Conservation (phyloP, 2,888 invertebrate species). For the Neocrepidodera transversa region DNA sequence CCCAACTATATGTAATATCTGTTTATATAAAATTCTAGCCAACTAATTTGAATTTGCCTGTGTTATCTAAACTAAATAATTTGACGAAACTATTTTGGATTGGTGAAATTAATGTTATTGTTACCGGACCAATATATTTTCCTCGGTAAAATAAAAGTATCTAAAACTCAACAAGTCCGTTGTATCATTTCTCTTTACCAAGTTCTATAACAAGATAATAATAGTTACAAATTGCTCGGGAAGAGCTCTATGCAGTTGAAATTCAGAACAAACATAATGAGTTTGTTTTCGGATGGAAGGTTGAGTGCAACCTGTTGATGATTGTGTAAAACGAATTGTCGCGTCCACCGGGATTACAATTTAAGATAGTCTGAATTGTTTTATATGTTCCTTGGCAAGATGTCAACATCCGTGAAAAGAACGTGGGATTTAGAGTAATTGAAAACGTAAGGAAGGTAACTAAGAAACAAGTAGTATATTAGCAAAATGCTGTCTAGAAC, state of each 20-base stretch:
- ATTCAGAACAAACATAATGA: conserved; percentile 26
- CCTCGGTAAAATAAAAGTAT: neutral
- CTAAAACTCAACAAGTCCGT: neutral
- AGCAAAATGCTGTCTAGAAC: neutral
- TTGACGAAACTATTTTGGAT: too few relatives aligned
- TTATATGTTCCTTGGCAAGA: conserved; percentile 29
- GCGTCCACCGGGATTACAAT: conserved; percentile 32
- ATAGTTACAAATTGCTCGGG: conserved; percentile 29
- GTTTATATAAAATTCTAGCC: too few relatives aligned
- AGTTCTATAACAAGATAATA: conserved; percentile 30
- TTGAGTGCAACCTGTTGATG: conserved; percentile 31
- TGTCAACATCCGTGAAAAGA: conserved; percentile 21
- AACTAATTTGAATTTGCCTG: too few relatives aligned
- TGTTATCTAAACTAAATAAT: too few relatives aligned
- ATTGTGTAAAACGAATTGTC: conserved; percentile 31
- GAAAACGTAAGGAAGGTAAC: conserved; percentile 8
- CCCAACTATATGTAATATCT: too few relatives aligned
- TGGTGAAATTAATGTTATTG: too few relatives aligned
- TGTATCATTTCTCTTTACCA: conserved; percentile 17
- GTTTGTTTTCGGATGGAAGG: conserved; percentile 29
- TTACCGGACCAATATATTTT: too few relatives aligned
- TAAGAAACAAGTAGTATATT: neutral
- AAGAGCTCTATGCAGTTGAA: conserved; percentile 23
- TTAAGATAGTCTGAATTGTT: conserved; percentile 34
- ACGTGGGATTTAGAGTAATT: conserved; percentile 15